Evolutionary conservation across 2,888 invertebrate species (phyloP), one percentile per base, ranked within the genome.

Genomic region (Andrena marginata): DNA sequence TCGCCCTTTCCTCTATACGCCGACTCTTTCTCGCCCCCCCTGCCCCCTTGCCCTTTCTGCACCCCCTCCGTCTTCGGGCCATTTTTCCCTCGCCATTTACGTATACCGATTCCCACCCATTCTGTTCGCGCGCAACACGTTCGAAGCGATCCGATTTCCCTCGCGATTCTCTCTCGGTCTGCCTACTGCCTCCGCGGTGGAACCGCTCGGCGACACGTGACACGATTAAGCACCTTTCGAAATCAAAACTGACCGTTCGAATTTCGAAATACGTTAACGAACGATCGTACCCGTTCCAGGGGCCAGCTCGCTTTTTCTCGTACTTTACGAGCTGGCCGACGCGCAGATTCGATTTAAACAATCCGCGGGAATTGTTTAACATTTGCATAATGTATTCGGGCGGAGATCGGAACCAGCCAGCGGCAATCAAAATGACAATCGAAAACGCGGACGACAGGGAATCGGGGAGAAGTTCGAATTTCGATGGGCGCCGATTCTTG

Each of bases 61-160:
- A 56, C 59, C 51, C 68, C 59, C 33, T 60, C 70, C 54, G 23
- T 16, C 35, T 67, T n/a, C 72, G n/a, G 31, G 49, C 5, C 65
- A 74, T 71, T 73, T 76, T 74, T 83, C 56, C 64, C 69, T n/a
- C 54, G 54, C 79, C 67, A 79, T 86, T 86, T 86, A 82, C 16
- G 42, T 42, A 16, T 69, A 84, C 79, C 86, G 82, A 86, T 84
- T 87, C 86, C 67, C 76, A 82, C 77, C 59, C 76, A 69, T 83
- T 63, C 67, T 33, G 29, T 33, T 60, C 4, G n/a, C 35, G 5
- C 63, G 31, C 20, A 23, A 33, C 5, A 56, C 1, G 3, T 13
- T 42, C 3, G 42, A 42, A 13, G 42, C 13, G 42, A 42, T 42
- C 5, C 42, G 5, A 42, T 13, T 42, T 42, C 42, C 13, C 42